A percentile compares a stretch with the other conserved stretches of the same genome.
These are phyloP conservation scores for Megalonaias nervosa DNA, from an alignment of 1,140 invertebrate genomes.

Conservation along the genomic window DNA sequence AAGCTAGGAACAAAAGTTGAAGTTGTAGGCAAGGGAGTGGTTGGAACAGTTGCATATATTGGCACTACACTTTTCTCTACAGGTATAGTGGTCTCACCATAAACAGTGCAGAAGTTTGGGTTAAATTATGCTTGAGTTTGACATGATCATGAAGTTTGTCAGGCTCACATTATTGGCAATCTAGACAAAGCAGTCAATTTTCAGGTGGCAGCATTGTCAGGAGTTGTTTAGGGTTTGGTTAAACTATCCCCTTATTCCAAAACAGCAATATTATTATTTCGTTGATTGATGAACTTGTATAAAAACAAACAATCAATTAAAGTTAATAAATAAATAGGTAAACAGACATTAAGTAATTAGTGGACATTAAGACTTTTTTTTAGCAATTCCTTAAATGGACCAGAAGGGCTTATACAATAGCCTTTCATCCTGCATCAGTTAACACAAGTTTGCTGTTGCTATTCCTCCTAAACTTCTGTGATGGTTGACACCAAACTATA, in stretches of 20 bases:
- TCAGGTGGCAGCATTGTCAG: background rate
- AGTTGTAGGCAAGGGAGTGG: conserved; percentile 66
- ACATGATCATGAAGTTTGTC: background rate
- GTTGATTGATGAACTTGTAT: too few relatives aligned
- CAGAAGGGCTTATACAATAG: too few relatives aligned
- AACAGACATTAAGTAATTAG: too few relatives aligned
- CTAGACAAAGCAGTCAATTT: background rate
- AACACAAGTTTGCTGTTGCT: too few relatives aligned
- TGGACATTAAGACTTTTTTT: too few relatives aligned
- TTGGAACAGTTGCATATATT: conserved; percentile 69
- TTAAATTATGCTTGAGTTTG: background rate
- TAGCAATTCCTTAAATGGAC: background rate
- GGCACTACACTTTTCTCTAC: conserved; percentile 82
- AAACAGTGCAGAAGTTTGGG: background rate
- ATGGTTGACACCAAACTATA: too few relatives aligned
- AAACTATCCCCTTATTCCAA: background rate
- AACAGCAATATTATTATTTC: too few relatives aligned
- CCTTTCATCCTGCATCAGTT: background rate
- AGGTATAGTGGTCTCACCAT: conserved; percentile 72
- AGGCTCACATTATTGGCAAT: background rate
- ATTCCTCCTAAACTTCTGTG: too few relatives aligned
- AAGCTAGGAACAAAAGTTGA: conserved; percentile 67
- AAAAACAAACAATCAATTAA: too few relatives aligned
- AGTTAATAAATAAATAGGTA: too few relatives aligned
- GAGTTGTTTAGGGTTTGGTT: background rate